Conservation (phyloP, 2,113 vertebrate genomes). For the Crotalus horridus region DNA sequence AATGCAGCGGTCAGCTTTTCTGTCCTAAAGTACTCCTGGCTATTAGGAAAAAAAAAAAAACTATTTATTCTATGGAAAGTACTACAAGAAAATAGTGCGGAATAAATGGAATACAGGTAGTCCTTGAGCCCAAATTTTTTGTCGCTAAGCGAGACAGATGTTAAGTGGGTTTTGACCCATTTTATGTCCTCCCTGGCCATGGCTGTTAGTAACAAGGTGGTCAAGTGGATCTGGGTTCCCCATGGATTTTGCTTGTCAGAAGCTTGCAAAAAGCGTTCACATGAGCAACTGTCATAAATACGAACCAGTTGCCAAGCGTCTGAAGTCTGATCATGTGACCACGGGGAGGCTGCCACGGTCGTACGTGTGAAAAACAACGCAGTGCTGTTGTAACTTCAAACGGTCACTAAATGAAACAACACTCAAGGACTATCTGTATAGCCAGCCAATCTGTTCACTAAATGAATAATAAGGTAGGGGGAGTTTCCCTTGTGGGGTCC, state of each 20-base stretch:
- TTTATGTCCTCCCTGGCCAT: not conserved
- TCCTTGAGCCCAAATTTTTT: not conserved
- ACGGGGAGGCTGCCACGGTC: no score
- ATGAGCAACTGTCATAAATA: not conserved
- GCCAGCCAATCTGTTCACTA: not conserved
- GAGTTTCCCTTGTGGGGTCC: not conserved
- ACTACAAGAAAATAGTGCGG: not conserved
- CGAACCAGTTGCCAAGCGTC: not conserved
- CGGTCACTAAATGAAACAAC: not conserved
- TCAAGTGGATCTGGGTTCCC: no score
- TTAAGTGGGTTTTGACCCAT: not conserved
- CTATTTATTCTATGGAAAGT: not conserved
- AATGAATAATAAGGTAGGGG: not conserved
- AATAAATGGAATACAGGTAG: not conserved
- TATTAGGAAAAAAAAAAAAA: not conserved
- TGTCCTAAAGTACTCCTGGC: not conserved
- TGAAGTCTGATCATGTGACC: not conserved
- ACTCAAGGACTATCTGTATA: not conserved
- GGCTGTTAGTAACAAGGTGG: no score
- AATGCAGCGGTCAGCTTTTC: not conserved
- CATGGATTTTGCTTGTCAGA: not conserved
- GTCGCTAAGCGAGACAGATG: not conserved
- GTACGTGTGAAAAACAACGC: not conserved
- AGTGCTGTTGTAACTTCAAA: not conserved
- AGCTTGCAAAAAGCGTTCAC: not conserved